Percentiles rank a stretch among this genome's conserved stretches.
Conservation (phyloP, 1,140 invertebrate species). For the Ceratosolen fusciceps region DNA sequence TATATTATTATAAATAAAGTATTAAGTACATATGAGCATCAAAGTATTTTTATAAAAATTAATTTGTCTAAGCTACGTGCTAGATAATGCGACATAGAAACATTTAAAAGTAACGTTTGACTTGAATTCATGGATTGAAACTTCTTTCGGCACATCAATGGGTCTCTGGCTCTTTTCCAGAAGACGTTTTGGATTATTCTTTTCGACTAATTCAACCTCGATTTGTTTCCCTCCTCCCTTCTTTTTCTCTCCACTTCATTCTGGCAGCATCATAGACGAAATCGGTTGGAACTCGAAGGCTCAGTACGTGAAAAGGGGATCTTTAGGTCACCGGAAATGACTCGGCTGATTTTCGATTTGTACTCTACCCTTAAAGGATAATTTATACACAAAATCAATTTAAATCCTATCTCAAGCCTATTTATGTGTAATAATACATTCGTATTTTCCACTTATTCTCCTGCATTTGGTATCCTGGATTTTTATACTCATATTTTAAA, state of each 20-base stretch:
- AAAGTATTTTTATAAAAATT: too few species aligned
- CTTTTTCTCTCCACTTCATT: not conserved
- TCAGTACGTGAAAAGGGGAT: not conserved
- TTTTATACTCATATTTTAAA: too few species aligned
- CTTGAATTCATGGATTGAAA: conserved; percentile 33
- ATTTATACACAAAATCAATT: conserved; percentile 13
- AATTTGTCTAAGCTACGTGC: not conserved
- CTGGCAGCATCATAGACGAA: conserved; percentile 2
- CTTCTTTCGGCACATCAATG: not conserved
- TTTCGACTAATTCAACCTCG: not conserved
- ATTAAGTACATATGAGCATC: too few species aligned
- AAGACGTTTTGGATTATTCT: not conserved
- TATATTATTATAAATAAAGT: too few species aligned
- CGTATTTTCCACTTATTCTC: too few species aligned
- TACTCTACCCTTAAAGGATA: not conserved
- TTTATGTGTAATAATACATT: not conserved
- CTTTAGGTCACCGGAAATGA: conserved; percentile 29
- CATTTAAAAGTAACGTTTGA: conserved; percentile 9
- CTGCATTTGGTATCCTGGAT: too few species aligned
- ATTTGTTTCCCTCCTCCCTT: not conserved
- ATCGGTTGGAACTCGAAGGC: not conserved
- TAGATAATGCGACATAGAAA: not conserved
- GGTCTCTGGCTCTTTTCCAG: conserved; percentile 34
- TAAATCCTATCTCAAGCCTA: not conserved
- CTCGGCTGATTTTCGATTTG: conserved; percentile 25